Conservation (phyloP, 2,888 invertebrate species). For the Zygogramma bicolorata region DNA sequence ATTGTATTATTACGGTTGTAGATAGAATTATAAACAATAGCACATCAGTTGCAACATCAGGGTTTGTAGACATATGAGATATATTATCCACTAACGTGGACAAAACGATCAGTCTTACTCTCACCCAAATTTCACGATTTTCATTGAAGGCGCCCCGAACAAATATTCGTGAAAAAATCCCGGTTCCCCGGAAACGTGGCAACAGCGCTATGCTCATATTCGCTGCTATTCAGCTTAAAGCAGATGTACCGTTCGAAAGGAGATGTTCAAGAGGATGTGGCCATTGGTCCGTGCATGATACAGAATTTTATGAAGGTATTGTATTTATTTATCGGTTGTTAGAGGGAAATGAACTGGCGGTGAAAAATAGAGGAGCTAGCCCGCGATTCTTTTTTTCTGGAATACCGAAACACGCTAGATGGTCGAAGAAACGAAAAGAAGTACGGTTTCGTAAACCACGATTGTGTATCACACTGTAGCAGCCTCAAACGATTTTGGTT, state of each 20-base stretch:
- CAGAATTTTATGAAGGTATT: slow-evolving; percentile 39
- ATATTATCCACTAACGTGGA: too few relatives aligned
- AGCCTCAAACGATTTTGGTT: too few relatives aligned
- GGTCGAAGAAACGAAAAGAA: too few relatives aligned
- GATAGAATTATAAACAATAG: too few relatives aligned
- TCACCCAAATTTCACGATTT: too few relatives aligned
- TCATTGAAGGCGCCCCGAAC: too few relatives aligned
- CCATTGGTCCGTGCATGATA: slow-evolving; percentile 29
- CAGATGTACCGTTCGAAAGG: slow-evolving; percentile 25
- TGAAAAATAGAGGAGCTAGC: slow-evolving; percentile 24
- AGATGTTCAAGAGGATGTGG: slow-evolving; percentile 33
- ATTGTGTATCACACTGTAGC: too few relatives aligned
- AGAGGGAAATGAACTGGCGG: slow-evolving; percentile 34
- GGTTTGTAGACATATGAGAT: too few relatives aligned
- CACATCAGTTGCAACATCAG: too few relatives aligned
- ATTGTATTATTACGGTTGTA: too few relatives aligned
- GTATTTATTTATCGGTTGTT: slow-evolving; percentile 39
- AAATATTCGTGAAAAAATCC: not conserved
- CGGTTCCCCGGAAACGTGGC: not conserved
- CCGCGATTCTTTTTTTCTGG: not conserved
- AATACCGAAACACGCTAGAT: not conserved
- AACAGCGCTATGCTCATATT: slow-evolving; percentile 19
- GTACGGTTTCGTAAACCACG: too few relatives aligned
- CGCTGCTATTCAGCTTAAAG: slow-evolving; percentile 31
- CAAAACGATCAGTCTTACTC: too few relatives aligned